Percentiles rank a stretch among this genome's conserved stretches.
phyloP scores from a whole-genome alignment of 2,113 vertebrate genomes.

The Macrotus californicus region DNA sequence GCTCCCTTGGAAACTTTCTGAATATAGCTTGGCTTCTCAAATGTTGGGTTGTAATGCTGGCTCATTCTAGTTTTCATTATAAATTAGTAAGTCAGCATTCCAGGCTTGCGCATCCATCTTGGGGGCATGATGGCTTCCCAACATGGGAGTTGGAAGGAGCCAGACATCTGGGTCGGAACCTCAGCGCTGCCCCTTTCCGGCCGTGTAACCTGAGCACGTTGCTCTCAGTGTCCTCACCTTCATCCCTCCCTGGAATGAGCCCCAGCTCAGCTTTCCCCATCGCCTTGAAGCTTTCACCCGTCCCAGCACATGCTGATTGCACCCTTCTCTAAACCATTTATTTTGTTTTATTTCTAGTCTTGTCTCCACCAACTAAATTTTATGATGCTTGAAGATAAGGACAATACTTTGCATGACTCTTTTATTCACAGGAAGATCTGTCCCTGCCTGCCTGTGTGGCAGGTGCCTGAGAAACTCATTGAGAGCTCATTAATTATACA shows the following conservation, averaged over 20 bases:
- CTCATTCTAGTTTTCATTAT: background rate
- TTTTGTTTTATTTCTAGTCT: conserved; percentile 21
- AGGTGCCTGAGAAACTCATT: background rate
- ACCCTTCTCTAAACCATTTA: background rate
- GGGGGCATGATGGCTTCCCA: background rate
- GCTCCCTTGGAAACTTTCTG: background rate
- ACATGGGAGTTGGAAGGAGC: background rate
- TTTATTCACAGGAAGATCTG: background rate
- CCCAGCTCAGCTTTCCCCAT: background rate
- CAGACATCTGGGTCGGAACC: background rate
- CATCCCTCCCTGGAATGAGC: background rate
- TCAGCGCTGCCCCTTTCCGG: background rate
- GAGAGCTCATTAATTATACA: background rate
- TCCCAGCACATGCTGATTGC: background rate
- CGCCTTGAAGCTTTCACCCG: background rate
- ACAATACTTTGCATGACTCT: background rate
- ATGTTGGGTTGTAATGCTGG: background rate
- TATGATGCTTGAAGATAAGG: conserved; percentile 9
- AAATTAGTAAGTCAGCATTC: background rate
- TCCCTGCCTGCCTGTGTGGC: background rate
- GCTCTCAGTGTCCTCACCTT: background rate
- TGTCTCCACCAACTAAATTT: background rate
- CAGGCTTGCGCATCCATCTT: background rate
- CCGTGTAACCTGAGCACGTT: background rate
- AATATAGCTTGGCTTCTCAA: background rate